Percentiles rank a stretch among this genome's conserved stretches.
Evolutionary conservation across 2,888 invertebrate species (phyloP).

Genomic region (Eutolmus rufibarbis): DNA sequence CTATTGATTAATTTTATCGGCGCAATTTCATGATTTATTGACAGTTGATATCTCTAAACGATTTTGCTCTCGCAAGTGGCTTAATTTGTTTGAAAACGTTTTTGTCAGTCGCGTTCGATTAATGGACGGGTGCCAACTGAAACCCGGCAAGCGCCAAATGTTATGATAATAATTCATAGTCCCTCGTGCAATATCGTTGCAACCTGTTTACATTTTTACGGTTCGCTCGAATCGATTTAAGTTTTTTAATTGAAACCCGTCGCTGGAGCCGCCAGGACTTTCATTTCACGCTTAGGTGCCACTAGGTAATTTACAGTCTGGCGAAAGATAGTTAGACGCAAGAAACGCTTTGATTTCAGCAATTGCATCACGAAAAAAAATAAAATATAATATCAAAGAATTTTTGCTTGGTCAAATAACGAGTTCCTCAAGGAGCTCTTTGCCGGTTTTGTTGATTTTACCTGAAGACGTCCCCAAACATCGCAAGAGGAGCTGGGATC

Average conservation of each 20-base stretch:
- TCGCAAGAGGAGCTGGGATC: neutral
- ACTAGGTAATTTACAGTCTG: neutral
- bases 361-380: neutral
- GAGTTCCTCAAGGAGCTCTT: neutral
- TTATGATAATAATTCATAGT: conserved; percentile 23
- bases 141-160: conserved; percentile 26
- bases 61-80: conserved; percentile 38
- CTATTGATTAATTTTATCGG: conserved; percentile 41
- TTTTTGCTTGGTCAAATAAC: neutral
- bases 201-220: conserved; percentile 36
- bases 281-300: conserved; percentile 14
- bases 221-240: neutral
- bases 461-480: neutral
- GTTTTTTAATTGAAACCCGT: conserved; percentile 24
- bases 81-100: conserved; percentile 36
- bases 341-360: neutral
- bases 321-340: neutral
- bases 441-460: neutral
- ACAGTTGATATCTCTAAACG: conserved; percentile 38
- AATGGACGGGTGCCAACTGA: conserved; percentile 36
- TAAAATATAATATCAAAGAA: neutral
- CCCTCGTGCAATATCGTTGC: conserved; percentile 10
- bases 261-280: neutral
- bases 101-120: conserved; percentile 18
- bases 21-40: conserved; percentile 40